phyloP scores from a whole-genome alignment of 2,888 invertebrate species.

The Antheraea assamensis region DNA sequence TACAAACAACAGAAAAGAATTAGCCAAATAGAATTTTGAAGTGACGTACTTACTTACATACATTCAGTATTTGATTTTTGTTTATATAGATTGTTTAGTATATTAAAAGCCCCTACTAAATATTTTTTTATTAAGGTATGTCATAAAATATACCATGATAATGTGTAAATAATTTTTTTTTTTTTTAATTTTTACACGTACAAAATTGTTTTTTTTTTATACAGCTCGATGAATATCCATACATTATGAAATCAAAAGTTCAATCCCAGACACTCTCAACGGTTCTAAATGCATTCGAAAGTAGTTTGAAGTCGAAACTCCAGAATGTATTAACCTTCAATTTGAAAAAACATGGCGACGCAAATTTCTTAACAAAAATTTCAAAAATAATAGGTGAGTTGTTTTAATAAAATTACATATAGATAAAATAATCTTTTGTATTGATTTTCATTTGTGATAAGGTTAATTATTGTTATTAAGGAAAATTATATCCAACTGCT shows the following conservation, averaged over 20 bases:
- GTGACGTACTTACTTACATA: no score
- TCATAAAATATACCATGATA: no score
- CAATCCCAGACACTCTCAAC: conserved; percentile 39
- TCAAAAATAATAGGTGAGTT: conserved; percentile 39
- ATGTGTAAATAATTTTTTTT: neutral
- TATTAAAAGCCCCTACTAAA: no score
- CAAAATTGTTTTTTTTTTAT: no score
- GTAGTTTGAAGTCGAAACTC: conserved; percentile 49
- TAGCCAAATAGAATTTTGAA: no score
- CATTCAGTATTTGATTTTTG: no score
- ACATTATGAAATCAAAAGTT: conserved; percentile 23
- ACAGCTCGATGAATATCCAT: conserved; percentile 22
- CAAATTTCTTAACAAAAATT: conserved; percentile 34
- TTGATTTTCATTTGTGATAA: neutral
- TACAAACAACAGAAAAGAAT: no score
- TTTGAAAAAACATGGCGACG: conserved; percentile 29
- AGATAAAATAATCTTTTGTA: neutral
- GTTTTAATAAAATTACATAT: neutral
- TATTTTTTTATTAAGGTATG: no score
- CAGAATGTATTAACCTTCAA: conserved; percentile 43
- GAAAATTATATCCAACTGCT: neutral
- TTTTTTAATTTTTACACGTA: no score
- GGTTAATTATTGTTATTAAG: neutral
- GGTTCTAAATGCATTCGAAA: conserved; percentile 50
- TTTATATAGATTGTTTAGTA: no score